These are phyloP conservation scores for Haplotaxodon microlepis DNA, from an alignment of 2,113 vertebrate species.

Conservation along the genomic window DNA sequence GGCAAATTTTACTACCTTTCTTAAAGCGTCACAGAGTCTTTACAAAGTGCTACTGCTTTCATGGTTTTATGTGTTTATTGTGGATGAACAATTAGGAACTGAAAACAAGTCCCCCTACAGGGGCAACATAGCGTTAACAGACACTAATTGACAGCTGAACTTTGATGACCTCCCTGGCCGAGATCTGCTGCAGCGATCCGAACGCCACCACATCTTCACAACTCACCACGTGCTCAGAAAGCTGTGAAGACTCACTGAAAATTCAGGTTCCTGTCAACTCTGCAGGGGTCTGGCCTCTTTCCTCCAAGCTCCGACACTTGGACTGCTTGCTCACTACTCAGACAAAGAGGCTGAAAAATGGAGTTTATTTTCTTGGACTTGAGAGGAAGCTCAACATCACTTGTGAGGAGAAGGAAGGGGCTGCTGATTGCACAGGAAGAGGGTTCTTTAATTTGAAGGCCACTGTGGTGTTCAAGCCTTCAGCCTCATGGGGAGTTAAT, in stretches of 20 bases:
- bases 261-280: neutral
- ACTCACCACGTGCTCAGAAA: neutral
- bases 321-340: neutral
- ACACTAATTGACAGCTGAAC: neutral
- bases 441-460: slow-evolving; percentile 19
- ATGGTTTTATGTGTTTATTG: neutral
- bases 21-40: neutral
- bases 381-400: neutral
- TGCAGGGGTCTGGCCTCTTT: neutral
- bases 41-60: neutral
- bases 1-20: neutral
- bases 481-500: slow-evolving; percentile 53
- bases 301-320: neutral
- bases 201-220: neutral
- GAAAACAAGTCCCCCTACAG: neutral
- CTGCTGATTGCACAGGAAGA: slow-evolving; percentile 46
- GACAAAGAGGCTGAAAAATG: neutral
- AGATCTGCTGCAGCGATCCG: neutral
- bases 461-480: slow-evolving; percentile 1
- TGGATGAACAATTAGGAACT: neutral
- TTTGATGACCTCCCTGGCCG: neutral
- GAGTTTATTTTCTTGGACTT: neutral
- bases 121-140: neutral
- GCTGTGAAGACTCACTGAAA: neutral
- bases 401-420: slow-evolving; percentile 21